Evolutionary conservation across 2,797 vertebrate species (phyloP).

Genomic region (Schizothorax lantsangensis): DNA sequence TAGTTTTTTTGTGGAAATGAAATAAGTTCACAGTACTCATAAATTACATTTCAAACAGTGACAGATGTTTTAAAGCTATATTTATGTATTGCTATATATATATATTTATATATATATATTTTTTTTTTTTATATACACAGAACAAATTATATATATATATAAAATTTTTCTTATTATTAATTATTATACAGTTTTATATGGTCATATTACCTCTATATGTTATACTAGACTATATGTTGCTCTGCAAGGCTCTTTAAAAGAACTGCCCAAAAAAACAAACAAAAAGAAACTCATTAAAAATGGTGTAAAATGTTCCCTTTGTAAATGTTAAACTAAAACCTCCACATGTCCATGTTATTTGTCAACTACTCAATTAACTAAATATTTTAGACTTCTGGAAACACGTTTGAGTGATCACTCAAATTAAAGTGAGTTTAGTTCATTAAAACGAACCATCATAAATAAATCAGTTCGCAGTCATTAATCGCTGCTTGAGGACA

Average conservation of each 20-base stretch:
- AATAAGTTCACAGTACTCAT: too few relatives aligned
- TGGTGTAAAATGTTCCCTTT: background rate
- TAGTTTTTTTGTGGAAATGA: background rate
- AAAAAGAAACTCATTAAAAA: background rate
- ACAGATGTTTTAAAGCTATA: too few relatives aligned
- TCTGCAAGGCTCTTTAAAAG: background rate
- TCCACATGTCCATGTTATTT: background rate
- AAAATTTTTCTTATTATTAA: too few relatives aligned
- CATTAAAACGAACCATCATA: background rate
- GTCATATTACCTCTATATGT: too few relatives aligned
- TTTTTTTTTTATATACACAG: too few relatives aligned
- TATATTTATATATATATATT: too few relatives aligned
- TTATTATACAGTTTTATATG: background rate
- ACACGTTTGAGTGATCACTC: background rate
- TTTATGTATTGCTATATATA: too few relatives aligned
- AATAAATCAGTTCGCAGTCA: background rate
- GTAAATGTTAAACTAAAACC: background rate
- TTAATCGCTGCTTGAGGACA: background rate
- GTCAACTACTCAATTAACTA: conserved; percentile 11
- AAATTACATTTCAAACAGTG: too few relatives aligned
- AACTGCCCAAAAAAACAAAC: background rate
- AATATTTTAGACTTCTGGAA: conserved; percentile 2
- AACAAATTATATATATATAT: too few relatives aligned
- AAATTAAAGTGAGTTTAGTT: conserved; percentile 6
- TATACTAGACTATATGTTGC: background rate